These are phyloP conservation scores for Tinamus major DNA, from an alignment of 2,797 vertebrate species.

Conservation along the genomic window DNA sequence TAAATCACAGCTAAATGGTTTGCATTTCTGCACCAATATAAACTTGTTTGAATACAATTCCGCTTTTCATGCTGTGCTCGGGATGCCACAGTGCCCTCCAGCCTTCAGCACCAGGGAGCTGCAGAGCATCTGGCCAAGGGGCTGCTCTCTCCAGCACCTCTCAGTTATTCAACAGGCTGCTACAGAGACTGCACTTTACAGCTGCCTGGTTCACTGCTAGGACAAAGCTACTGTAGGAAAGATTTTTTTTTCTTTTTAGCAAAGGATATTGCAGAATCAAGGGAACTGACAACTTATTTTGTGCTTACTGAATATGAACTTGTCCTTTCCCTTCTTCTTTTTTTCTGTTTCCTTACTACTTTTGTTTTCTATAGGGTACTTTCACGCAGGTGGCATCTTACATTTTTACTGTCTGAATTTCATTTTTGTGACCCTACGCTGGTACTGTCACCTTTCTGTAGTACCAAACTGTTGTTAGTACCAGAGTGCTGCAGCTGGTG, in stretches of 20 bases:
- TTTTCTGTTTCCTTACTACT: neutral
- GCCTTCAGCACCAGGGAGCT: rapidly evolving
- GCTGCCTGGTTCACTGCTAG: neutral
- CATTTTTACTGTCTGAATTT: neutral
- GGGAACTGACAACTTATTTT: neutral
- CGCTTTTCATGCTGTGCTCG: neutral
- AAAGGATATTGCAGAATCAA: neutral
- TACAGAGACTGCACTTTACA: neutral
- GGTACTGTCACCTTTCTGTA: conserved; percentile 34
- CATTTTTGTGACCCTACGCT: neutral
- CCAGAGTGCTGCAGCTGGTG: neutral
- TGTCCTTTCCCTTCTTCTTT: neutral
- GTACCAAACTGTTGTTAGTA: neutral
- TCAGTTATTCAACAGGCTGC: neutral
- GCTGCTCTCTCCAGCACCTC: neutral
- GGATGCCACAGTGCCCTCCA: neutral
- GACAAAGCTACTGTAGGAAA: neutral
- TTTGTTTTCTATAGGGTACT: neutral
- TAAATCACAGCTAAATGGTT: neutral
- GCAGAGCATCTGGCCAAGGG: neutral
- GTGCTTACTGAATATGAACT: neutral
- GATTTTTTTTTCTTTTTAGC: neutral
- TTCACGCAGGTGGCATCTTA: neutral
- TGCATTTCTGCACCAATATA: neutral
- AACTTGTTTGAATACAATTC: neutral